Evolutionary conservation across 1,140 invertebrate species (phyloP).

Genomic region (Ips nitidus): DNA sequence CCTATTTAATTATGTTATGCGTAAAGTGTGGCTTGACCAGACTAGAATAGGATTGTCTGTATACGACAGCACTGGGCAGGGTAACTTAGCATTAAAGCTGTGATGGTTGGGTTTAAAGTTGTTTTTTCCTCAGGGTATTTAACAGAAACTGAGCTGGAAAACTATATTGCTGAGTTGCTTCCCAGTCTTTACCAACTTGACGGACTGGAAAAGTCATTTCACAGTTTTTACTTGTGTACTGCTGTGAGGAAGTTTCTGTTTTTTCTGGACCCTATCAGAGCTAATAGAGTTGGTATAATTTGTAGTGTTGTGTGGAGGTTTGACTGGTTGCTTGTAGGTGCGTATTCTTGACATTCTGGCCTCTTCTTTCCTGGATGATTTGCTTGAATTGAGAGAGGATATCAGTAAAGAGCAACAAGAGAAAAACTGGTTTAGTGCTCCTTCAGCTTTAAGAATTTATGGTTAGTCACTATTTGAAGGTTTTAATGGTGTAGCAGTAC

Average conservation of each 20-base stretch:
- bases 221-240: conserved; percentile 95
- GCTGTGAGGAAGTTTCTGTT: conserved; percentile 95
- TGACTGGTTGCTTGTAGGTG: conserved; percentile 8
- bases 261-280: conserved; percentile 87
- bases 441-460: conserved; percentile 86
- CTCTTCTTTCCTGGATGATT: conserved; percentile 89
- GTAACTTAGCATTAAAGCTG: conserved; percentile 6
- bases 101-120: neutral
- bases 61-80: conserved; percentile 91
- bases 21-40: conserved; percentile 91
- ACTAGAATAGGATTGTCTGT: conserved; percentile 89
- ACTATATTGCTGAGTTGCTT: conserved; percentile 91
- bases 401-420: conserved; percentile 80
- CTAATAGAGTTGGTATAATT: conserved; percentile 68
- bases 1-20: conserved; percentile 94
- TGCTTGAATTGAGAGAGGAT: conserved; percentile 85
- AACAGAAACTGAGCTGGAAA: conserved; percentile 88
- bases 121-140: conserved; percentile 64
- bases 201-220: conserved; percentile 89
- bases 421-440: conserved; percentile 93
- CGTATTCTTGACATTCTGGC: conserved; percentile 89
- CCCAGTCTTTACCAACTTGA: conserved; percentile 88
- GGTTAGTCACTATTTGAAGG: conserved; percentile 46
- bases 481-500: neutral
- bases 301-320: neutral